Evolutionary conservation across 1,140 invertebrate species (phyloP).

Genomic region (Latrodectus geometricus): DNA sequence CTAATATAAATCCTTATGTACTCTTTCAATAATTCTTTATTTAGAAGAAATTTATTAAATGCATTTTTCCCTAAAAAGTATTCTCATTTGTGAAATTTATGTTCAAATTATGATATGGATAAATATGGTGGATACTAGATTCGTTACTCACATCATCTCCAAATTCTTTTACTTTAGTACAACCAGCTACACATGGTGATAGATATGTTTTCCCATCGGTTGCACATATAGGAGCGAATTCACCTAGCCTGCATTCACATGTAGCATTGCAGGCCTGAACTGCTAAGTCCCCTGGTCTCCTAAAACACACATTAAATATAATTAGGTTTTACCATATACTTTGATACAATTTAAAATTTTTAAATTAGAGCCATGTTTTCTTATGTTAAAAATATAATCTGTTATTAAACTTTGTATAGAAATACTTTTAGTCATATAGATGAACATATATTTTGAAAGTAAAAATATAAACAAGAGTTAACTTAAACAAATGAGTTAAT

Average conservation of each 20-base stretch:
- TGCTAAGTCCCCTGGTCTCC: constrained; percentile 39
- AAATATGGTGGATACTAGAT: background rate
- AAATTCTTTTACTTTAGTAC: constrained; percentile 70
- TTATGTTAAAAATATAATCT: background rate
- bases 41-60: background rate
- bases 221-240: constrained; percentile 87
- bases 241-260: constrained; percentile 76
- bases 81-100: background rate
- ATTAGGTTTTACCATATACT: no score
- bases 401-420: background rate
- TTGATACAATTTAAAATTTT: no score
- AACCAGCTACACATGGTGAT: constrained; percentile 92
- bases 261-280: constrained; percentile 56
- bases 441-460: no score
- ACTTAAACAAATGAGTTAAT: background rate
- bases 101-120: background rate
- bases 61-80: background rate
- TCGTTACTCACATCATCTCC: constrained; percentile 33
- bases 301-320: background rate
- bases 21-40: no score
- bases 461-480: no score
- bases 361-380: no score
- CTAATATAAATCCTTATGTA: no score
- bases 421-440: background rate
- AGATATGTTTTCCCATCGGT: constrained; percentile 83